Base-by-base conservation (phyloP, 2,113 vertebrate species). In the Phyllostomus discolor region DNA sequence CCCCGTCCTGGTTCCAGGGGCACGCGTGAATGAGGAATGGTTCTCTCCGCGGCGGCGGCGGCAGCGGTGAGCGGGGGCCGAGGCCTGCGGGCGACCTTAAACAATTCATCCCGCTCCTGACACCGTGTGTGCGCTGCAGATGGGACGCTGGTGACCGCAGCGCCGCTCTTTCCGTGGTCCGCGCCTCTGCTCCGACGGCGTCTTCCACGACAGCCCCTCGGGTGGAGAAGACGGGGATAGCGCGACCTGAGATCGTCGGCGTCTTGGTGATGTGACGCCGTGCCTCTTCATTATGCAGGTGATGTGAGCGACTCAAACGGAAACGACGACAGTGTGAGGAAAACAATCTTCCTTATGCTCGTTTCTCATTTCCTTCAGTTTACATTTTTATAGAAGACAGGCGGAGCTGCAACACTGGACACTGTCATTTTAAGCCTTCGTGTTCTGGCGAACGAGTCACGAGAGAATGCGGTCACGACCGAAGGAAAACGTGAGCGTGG, bases 1-100 rank as follows among this genome's bases (percentile, higher is more conserved):
- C 94, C 80, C 88, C 14, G 87, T 96, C 93, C 80, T 83, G 81
- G 86, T 80, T 92, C 90, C 66, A 80, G 91, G 70, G 43, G 57
- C 90, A 80, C 14, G 92, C n/a, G 54, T 90, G 91, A 92, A 94
- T 95, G 87, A 90, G 69, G 94, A 94, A 94, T 75, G 35, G 11
- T 66, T 91, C 93, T 87, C 88, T 89, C 41, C 86, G 33, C 22
- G 38, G 38, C 38, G 38, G 5, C 41, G 62, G 91, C 11, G n/a
- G n/a, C n/a, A n/a, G n/a, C n/a, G n/a, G n/a, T n/a, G 95, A 73
- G 41, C 41, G n/a, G 35, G 33, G 5, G 64, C 35, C 46, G 69
- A 66, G 70, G 59, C 22, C 75, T 33, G 59, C 50, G 48, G 54
- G 43, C 57, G 75, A 83, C 69, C 83, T 83, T 57, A 75, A 79